These are phyloP conservation scores for Ochropleura leucogaster DNA, from an alignment of 2,888 invertebrate genomes.

Conservation along the genomic window DNA sequence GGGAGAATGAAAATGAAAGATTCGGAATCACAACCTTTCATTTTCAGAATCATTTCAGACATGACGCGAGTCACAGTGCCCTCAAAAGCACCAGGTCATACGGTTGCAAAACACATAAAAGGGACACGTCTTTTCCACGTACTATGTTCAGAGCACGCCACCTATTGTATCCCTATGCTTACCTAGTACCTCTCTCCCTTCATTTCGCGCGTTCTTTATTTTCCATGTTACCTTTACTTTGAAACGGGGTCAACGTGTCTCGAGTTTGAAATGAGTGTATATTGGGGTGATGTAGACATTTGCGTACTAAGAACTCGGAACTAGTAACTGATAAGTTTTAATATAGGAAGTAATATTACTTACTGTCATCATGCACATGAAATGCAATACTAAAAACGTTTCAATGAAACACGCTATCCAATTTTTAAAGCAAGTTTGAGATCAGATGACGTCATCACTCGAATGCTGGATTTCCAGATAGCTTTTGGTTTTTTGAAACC, in stretches of 20 bases:
- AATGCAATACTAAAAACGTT: too few relatives aligned
- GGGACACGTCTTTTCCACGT: constrained; percentile 61
- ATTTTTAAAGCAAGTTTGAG: too few relatives aligned
- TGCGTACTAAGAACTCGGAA: background rate
- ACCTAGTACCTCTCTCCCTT: constrained; percentile 77
- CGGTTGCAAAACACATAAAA: constrained; percentile 53
- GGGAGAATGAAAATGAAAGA: too few relatives aligned
- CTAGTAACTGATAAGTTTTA: constrained; percentile 5
- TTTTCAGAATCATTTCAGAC: background rate
- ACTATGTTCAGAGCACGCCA: constrained; percentile 58
- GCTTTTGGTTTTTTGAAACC: too few relatives aligned
- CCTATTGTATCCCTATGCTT: constrained; percentile 75
- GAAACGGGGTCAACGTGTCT: constrained; percentile 80
- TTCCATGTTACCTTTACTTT: constrained; percentile 73
- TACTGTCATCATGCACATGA: background rate
- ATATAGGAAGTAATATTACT: background rate
- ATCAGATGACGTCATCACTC: too few relatives aligned
- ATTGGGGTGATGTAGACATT: constrained; percentile 58
- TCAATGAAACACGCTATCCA: too few relatives aligned
- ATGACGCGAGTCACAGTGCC: constrained; percentile 1
- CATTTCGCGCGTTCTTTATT: constrained; percentile 79
- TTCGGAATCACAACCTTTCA: background rate
- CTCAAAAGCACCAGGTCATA: constrained; percentile 33
- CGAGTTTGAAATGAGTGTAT: constrained; percentile 73
- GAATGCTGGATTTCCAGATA: too few relatives aligned